Conservation (phyloP, 2,888 invertebrate genomes). For the Doris montereyensis region DNA sequence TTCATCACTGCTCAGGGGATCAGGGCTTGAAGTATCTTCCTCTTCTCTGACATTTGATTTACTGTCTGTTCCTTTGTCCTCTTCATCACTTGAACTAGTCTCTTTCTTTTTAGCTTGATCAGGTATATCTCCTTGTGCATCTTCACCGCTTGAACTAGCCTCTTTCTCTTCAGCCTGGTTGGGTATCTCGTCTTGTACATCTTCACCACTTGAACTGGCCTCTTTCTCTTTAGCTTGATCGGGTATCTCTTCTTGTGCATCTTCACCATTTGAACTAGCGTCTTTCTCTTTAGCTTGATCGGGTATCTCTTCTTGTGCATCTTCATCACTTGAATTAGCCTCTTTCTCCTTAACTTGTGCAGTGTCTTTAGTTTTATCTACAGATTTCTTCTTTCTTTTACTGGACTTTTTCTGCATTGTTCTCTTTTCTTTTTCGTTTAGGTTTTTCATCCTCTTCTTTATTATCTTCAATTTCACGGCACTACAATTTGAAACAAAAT, state of each 20-base stretch:
- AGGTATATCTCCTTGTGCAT: background rate
- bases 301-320: background rate
- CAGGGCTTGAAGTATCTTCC: conserved; percentile 36
- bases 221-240: background rate
- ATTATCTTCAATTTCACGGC: conserved; percentile 23
- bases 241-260: background rate
- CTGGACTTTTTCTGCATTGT: conserved; percentile 9
- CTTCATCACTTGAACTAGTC: background rate
- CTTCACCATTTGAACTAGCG: background rate
- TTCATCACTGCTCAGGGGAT: conserved; percentile 36
- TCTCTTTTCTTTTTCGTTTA: background rate
- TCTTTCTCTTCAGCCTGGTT: background rate
- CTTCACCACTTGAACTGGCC: background rate
- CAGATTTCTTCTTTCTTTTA: background rate
- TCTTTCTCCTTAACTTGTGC: background rate
- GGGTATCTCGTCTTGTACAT: background rate
- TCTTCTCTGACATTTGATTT: background rate
- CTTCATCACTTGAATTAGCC: background rate
- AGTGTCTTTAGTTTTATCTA: background rate
- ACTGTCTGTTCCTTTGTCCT: conserved; percentile 14
- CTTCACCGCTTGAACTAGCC: background rate
- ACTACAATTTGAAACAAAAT: background rate
- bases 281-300: background rate
- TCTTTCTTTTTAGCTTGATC: background rate
- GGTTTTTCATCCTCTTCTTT: background rate